Evolutionary conservation across 2,797 vertebrate species (phyloP).

Genomic region (Epinephelus malabaricus): DNA sequence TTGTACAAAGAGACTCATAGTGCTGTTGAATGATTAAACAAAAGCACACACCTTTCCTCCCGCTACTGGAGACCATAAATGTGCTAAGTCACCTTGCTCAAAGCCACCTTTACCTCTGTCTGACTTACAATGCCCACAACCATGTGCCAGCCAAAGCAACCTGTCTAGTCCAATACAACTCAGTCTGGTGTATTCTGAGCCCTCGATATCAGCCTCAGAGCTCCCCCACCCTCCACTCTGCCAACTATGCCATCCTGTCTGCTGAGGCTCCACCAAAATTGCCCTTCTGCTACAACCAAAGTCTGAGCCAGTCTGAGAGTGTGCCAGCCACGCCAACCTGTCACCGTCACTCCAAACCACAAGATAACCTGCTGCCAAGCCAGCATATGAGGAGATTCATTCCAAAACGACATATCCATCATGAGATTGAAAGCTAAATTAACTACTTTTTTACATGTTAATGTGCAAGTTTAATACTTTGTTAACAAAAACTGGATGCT

Average conservation of each 20-base stretch:
- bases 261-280: slow-evolving; percentile 75
- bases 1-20: not conserved
- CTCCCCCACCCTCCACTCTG: slow-evolving; percentile 57
- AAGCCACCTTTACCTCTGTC: slow-evolving; percentile 43
- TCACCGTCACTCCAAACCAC: slow-evolving; percentile 65
- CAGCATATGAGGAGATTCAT: slow-evolving; percentile 40
- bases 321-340: slow-evolving; percentile 78
- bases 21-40: not conserved
- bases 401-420: slow-evolving; percentile 58
- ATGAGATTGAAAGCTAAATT: slow-evolving; percentile 21
- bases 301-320: slow-evolving; percentile 65
- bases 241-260: slow-evolving; percentile 84
- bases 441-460: not conserved
- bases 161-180: slow-evolving; percentile 66
- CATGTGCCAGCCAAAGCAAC: slow-evolving; percentile 60
- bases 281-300: slow-evolving; percentile 77
- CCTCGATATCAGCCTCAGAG: slow-evolving; percentile 52
- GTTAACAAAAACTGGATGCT: not conserved
- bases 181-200: slow-evolving; percentile 77
- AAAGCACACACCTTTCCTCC: slow-evolving; percentile 13
- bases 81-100: slow-evolving; percentile 16
- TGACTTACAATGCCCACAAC: slow-evolving; percentile 38
- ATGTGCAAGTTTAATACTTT: not conserved
- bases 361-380: slow-evolving; percentile 62
- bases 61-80: not conserved